A percentile compares a stretch with the other conserved stretches of the same genome.
These are phyloP conservation scores for Bombyx mori DNA, from an alignment of 1,140 invertebrate species.

Conservation along the genomic window DNA sequence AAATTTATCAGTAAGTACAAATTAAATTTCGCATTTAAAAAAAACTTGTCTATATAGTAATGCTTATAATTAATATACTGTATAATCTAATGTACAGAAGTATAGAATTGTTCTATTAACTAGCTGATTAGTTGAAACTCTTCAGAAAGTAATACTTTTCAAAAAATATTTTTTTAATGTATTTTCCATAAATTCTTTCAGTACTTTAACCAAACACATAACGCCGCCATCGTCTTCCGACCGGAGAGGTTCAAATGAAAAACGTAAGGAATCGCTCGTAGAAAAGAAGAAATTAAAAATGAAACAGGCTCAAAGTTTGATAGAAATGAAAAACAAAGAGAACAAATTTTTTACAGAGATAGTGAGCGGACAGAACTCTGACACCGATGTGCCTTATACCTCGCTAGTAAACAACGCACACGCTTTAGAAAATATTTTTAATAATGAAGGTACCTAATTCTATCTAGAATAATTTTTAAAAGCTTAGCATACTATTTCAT, in stretches of 20 bases:
- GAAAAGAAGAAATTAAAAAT: constrained; percentile 55
- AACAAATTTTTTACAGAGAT: constrained; percentile 38
- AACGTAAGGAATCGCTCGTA: constrained; percentile 43
- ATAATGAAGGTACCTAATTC: constrained; percentile 38
- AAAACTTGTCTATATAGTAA: too few species aligned
- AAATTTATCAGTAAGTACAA: constrained; percentile 64
- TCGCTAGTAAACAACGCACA: constrained; percentile 54
- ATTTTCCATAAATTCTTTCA: constrained; percentile 21
- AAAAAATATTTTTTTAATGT: constrained; percentile 1
- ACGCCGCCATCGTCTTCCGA: constrained; percentile 52
- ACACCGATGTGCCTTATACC: constrained; percentile 58
- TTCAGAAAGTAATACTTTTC: too few species aligned
- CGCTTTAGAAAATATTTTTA: constrained; percentile 42
- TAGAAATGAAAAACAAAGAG: constrained; percentile 53
- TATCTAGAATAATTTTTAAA: not conserved
- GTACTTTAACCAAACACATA: constrained; percentile 67
- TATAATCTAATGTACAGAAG: too few species aligned
- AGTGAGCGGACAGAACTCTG: constrained; percentile 46
- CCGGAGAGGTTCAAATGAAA: constrained; percentile 29
- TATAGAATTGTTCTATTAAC: too few species aligned
- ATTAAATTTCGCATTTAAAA: too few species aligned
- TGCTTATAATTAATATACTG: too few species aligned
- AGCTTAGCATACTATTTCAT: not conserved
- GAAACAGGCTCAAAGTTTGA: constrained; percentile 53
- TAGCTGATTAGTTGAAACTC: too few species aligned